Evolutionary conservation across 2,797 vertebrate genomes (phyloP), one percentile per base, ranked within the genome.

Genomic region (Gastrophryne carolinensis): DNA sequence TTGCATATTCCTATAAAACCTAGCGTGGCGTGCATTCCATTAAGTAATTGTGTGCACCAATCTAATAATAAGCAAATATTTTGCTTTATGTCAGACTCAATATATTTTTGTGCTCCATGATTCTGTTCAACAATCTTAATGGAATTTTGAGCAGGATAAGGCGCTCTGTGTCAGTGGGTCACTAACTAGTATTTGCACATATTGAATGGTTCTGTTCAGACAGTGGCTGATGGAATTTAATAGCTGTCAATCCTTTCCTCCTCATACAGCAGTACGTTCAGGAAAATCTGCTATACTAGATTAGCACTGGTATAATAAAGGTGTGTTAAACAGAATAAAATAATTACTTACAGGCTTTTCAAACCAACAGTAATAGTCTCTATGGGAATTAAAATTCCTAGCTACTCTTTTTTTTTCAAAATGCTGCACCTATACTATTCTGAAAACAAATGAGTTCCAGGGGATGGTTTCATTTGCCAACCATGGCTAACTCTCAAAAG

Each of bases 101-200:
- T 32, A 54, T 23, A 47, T 54, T 54, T 56, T 39, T 12, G 34
- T 19, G 17, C 54, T 57, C n/a, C 44, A 19, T 68, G 24, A 44
- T 56, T 54, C 29, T 70, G 54, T 58, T 70, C 58, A 70, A 58
- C 67, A 44, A 58, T 47, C 54, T 24, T 71, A 60, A 58, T 71
- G 68, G 68, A 60, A 58, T 60, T 71, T 50, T 71, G 27, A 71
- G 39, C 54, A 47, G 41, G 54, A 60, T 71, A 50, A 58, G 54
- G 8, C 39, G 5, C 37, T 15, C 47, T 26, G 39, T 54, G 68
- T 58, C 68, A 71, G 26, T 7, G 41, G 68, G 68, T 58, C 68
- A 61, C 68, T 49, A 71, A 71, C 68, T 71, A 70, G 19, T 71
- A 71, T 71, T 60, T 71, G 21, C 54, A 60, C 68, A 71, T 60